Conservation (phyloP, 2,888 invertebrate genomes). For the Agrochola circellaris region DNA sequence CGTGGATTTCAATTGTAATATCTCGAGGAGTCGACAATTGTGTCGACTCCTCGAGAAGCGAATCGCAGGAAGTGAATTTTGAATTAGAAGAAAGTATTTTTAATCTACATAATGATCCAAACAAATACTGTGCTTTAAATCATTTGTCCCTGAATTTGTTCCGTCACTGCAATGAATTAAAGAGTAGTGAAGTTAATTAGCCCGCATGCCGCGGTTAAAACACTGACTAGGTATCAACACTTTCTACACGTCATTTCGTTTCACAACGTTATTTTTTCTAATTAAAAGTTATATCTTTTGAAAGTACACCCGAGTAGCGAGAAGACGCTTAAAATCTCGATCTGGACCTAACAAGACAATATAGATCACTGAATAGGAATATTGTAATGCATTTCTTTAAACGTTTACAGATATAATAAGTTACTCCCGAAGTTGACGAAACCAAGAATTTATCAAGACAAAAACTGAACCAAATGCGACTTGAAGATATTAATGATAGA, state of each 20-base stretch:
- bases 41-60: no score
- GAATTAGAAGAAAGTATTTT: background rate
- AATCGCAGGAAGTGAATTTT: background rate
- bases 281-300: background rate
- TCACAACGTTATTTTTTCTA: background rate
- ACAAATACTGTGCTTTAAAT: background rate
- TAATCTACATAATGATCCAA: background rate
- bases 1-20: background rate
- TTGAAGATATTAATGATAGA: background rate
- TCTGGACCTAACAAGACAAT: background rate
- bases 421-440: background rate
- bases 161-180: slow-evolving; percentile 6
- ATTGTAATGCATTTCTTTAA: background rate
- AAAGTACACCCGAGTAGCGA: background rate
- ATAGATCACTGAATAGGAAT: background rate
- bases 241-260: background rate
- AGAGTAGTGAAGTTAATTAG: slow-evolving; percentile 16
- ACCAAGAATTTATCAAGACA: no score
- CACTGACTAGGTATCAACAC: background rate
- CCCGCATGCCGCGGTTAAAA: slow-evolving; percentile 8
- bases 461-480: background rate
- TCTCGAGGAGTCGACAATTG: background rate
- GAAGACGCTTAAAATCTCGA: background rate
- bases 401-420: background rate
- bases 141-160: slow-evolving; percentile 17